Evolutionary conservation across 2,888 invertebrate genomes (phyloP).

Genomic region (Anorthoa munda): DNA sequence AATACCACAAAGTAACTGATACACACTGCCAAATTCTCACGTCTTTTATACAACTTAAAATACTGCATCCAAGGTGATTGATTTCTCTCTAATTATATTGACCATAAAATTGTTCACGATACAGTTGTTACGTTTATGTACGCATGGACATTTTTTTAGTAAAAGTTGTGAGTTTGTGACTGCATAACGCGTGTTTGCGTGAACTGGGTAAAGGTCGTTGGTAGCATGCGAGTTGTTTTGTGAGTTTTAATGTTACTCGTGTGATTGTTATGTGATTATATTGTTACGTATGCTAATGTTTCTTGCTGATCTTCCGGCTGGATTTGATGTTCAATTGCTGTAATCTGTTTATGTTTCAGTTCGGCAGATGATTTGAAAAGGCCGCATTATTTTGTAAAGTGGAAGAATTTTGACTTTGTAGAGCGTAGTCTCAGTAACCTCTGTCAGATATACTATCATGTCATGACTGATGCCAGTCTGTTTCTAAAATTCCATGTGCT

Average conservation of each 20-base stretch:
- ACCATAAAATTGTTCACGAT: conserved; percentile 43
- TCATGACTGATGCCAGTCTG: background rate
- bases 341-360: no score
- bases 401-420: no score
- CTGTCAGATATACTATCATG: no score
- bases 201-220: conserved; percentile 38
- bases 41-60: conserved; percentile 60
- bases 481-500: background rate
- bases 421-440: no score
- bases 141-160: conserved; percentile 51
- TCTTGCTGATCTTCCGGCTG: background rate
- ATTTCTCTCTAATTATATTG: conserved; percentile 59
- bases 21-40: conserved; percentile 33
- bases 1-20: conserved; percentile 49
- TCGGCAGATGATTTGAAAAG: background rate
- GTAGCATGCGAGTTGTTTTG: background rate
- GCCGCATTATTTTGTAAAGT: background rate
- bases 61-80: conserved; percentile 60
- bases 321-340: background rate
- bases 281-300: background rate
- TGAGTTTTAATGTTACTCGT: background rate
- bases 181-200: conserved; percentile 45
- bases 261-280: conserved; percentile 4
- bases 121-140: conserved; percentile 41
- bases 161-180: conserved; percentile 51